These are phyloP conservation scores for Acipenser oxyrinchus DNA, from an alignment of 2,797 vertebrate species.

Conservation along the genomic window DNA sequence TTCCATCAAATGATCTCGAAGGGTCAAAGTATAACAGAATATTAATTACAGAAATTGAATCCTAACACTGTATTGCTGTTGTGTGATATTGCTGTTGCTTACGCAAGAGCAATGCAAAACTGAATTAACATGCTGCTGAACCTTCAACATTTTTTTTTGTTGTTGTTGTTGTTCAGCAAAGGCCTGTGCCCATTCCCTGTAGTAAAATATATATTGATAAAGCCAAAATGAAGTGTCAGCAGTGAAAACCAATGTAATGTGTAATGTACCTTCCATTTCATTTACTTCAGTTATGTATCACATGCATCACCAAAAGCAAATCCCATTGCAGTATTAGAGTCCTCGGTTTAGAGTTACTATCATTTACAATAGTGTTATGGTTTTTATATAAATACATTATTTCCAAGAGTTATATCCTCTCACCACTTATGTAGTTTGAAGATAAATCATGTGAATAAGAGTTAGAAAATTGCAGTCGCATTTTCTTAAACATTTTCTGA, in stretches of 20 bases:
- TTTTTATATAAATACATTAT: neutral
- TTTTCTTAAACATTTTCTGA: neutral
- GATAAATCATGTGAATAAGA: neutral
- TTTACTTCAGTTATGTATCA: neutral
- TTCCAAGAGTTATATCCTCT: neutral
- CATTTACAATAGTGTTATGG: neutral
- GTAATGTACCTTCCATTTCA: neutral
- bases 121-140: no score
- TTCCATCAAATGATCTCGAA: no score
- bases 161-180: no score
- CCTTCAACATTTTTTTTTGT: no score
- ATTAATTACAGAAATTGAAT: no score
- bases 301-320: neutral
- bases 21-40: no score
- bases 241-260: constrained; percentile 3
- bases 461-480: constrained; percentile 1
- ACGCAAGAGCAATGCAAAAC: no score
- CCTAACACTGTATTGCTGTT: no score
- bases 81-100: no score
- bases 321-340: neutral
- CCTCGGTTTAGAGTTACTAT: neutral
- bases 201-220: neutral
- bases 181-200: no score
- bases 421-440: neutral
- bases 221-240: neutral